Percentiles rank a stretch among this genome's conserved stretches.
Conservation (phyloP, 2,888 invertebrate genomes). For the Tipula lateralis region DNA sequence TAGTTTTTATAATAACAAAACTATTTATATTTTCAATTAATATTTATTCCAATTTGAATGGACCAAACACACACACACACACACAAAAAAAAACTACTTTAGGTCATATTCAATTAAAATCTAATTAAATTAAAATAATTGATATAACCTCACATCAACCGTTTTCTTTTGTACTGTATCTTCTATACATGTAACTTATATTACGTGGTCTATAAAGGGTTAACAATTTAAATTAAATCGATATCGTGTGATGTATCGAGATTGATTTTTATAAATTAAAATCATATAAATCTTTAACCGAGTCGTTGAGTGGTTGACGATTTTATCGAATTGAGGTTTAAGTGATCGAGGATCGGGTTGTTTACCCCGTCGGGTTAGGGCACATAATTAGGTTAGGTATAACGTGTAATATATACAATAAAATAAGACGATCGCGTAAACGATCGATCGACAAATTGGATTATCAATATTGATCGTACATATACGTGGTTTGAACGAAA, state of each 20-base stretch:
- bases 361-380: too few relatives aligned
- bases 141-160: not conserved
- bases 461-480: not conserved
- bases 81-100: not conserved
- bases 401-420: too few relatives aligned
- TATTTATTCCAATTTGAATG: not conserved
- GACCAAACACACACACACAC: not conserved
- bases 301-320: too few relatives aligned
- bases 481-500: not conserved
- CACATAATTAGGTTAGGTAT: too few relatives aligned
- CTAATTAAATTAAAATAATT: not conserved
- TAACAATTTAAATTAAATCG: not conserved
- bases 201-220: not conserved
- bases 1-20: not conserved
- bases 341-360: too few relatives aligned
- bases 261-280: not conserved
- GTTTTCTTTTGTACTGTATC: not conserved
- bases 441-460: too few relatives aligned
- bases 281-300: too few relatives aligned
- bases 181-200: not conserved
- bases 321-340: too few relatives aligned
- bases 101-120: not conserved
- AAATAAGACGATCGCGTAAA: too few relatives aligned
- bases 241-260: not conserved
- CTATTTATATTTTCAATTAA: not conserved